Base-by-base conservation (phyloP, 1,140 invertebrate species). In the Varroa destructor region DNA sequence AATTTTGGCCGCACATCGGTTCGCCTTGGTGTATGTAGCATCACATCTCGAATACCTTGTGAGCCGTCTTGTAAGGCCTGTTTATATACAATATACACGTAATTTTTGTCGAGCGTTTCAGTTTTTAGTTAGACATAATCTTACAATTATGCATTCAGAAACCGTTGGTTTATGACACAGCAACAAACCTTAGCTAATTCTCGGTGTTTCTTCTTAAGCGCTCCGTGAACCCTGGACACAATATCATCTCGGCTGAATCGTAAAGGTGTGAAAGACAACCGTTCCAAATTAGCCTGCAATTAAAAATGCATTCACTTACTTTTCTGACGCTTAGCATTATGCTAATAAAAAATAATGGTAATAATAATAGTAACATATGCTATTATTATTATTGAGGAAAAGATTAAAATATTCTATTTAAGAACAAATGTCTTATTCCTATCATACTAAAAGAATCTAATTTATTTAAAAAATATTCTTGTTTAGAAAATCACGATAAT, bases 171-270 rank as follows among this genome's bases (percentile, higher is more conserved):
- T 25, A 25, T 25, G 25, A 25, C 25, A 25, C 25, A 25, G 25
- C 25, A 42, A 58, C 10, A 43, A 43, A 67, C 61, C 61, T 40
- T 67, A 40, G 40, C 40, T 40, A 67, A 37, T 8, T 67, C 61
- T 14, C 61, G 61, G 8, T 67, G 61, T 67, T 67, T 67, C 36
- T 46, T 67, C 61, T 67, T 67, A 37, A 67, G 61, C 1, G 61
- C 40, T 67, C 61, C 61, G 37, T 43, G 46, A 12, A 46, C 46
- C 40, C 61, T 67, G 12, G 61, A 40, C 40, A 67, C 40, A 67
- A 67, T 67, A 12, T 67, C 61, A 40, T 67, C 61, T 40, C 37
- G 61, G 8, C 46, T 46, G 37, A 67, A 67, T 12, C 40, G 61
- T 37, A 46, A 12, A 12, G 61, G 36, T 12, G 61, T 2, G 61